These are phyloP conservation scores for Drosophila arizonae DNA, from an alignment of 1,140 invertebrate species.

Conservation along the genomic window DNA sequence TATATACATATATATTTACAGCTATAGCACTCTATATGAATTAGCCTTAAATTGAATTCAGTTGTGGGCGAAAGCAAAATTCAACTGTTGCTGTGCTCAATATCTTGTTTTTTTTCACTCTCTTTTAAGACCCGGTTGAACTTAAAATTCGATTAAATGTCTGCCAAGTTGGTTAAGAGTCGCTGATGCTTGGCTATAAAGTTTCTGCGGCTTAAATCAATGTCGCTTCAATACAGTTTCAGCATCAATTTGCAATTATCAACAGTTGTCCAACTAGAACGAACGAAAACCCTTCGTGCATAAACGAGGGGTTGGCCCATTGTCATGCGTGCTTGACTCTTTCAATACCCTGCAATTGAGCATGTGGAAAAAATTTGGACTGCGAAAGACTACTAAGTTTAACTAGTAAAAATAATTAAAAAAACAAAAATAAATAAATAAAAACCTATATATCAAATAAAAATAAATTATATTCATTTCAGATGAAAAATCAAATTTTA, in stretches of 20 bases:
- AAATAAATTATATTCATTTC: too few species aligned
- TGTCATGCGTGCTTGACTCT: slow-evolving; percentile 43
- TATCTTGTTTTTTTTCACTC: neutral
- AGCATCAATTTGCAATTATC: slow-evolving; percentile 53
- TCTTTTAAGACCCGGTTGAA: neutral
- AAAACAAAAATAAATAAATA: neutral
- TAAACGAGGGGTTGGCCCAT: slow-evolving; percentile 40
- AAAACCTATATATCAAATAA: too few species aligned
- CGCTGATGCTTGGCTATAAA: slow-evolving; percentile 16
- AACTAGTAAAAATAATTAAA: neutral
- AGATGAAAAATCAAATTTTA: too few species aligned
- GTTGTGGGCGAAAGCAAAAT: neutral
- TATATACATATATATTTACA: too few species aligned
- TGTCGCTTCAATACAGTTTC: slow-evolving; percentile 42
- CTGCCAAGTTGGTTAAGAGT: slow-evolving; percentile 30
- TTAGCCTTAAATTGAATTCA: slow-evolving; percentile 23
- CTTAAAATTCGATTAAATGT: slow-evolving; percentile 15
- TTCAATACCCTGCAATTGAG: slow-evolving; percentile 18
- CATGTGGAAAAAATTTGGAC: neutral
- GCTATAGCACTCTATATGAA: slow-evolving; percentile 12
- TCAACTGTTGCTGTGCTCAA: slow-evolving; percentile 1
- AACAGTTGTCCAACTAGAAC: slow-evolving; percentile 52
- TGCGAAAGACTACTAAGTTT: neutral
- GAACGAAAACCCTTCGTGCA: slow-evolving; percentile 5
- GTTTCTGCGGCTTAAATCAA: slow-evolving; percentile 42